A percentile compares a stretch with the other conserved stretches of the same genome.
Conservation (phyloP, 2,888 invertebrate genomes). For the Anoplius nigerrimus region DNA sequence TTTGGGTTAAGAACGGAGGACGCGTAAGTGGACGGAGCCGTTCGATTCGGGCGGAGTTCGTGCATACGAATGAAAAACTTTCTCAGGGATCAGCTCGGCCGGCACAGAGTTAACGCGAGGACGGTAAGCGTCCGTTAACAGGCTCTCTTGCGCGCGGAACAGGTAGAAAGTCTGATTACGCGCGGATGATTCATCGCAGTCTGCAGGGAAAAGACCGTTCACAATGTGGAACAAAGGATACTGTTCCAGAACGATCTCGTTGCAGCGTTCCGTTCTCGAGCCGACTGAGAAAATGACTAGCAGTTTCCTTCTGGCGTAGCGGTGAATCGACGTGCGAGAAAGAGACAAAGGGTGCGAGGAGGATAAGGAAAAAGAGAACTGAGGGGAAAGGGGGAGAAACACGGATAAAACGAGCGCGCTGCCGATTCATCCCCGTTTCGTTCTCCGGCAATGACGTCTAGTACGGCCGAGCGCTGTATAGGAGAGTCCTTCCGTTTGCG, state of each 20-base stretch:
- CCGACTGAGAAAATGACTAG: constrained; percentile 10
- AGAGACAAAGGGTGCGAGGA: background rate
- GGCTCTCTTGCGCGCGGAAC: background rate
- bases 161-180: constrained; percentile 16
- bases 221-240: constrained; percentile 14
- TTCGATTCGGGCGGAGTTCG: too few relatives aligned
- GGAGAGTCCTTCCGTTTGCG: constrained; percentile 47
- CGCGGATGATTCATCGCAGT: constrained; percentile 19
- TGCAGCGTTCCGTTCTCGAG: constrained; percentile 4
- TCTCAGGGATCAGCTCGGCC: background rate
- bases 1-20: too few relatives aligned
- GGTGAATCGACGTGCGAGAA: background rate
- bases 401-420: too few relatives aligned
- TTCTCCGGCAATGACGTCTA: too few relatives aligned
- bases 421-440: too few relatives aligned
- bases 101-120: background rate
- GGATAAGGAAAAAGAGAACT: background rate
- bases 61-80: too few relatives aligned
- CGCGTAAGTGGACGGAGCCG: too few relatives aligned
- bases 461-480: background rate
- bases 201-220: constrained; percentile 8
- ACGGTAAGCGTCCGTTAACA: constrained; percentile 4
- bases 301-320: background rate
- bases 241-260: background rate
- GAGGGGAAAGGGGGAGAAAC: background rate